Evolutionary conservation across 64 coral and sea anemone species (phyloP).

Genomic region (Porites australiensis): DNA sequence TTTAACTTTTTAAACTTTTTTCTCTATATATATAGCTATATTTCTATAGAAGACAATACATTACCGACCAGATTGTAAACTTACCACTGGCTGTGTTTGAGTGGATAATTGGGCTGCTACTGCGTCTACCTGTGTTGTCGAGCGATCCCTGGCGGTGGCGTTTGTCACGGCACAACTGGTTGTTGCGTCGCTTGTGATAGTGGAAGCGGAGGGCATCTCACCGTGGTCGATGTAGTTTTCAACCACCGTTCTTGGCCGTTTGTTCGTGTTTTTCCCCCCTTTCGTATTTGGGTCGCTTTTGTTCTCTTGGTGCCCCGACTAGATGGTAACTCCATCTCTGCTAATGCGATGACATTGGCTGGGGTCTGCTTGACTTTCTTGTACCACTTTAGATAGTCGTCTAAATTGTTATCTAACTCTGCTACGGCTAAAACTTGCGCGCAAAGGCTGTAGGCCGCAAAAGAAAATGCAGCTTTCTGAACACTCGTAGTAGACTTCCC

Average conservation of each 20-base stretch:
- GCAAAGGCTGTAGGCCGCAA: slow-evolving; percentile 56
- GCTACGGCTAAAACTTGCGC: slow-evolving; percentile 61
- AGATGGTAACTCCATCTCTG: slow-evolving; percentile 50
- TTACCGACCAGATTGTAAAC: not conserved
- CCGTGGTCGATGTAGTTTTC: slow-evolving; percentile 22
- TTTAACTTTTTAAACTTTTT: too few species aligned
- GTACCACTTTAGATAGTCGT: slow-evolving; percentile 52
- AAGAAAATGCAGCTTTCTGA: slow-evolving; percentile 41
- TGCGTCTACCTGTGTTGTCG: not conserved
- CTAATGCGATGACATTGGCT: slow-evolving; percentile 9
- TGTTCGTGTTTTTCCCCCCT: slow-evolving; percentile 68
- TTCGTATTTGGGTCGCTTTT: slow-evolving; percentile 64
- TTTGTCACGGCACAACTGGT: slow-evolving; percentile 15
- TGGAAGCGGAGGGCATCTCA: not conserved
- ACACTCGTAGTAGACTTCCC: slow-evolving; percentile 42
- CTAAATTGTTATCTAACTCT: slow-evolving; percentile 35
- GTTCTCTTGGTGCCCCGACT: slow-evolving; percentile 54
- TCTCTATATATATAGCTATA: too few species aligned
- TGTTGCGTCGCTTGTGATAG: not conserved
- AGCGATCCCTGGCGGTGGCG: not conserved
- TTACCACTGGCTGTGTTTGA: slow-evolving; percentile 6
- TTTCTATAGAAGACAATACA: too few species aligned
- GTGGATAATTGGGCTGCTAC: slow-evolving; percentile 3
- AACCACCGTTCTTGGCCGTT: slow-evolving; percentile 42
- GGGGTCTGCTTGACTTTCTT: slow-evolving; percentile 24